phyloP scores from a whole-genome alignment of 2,888 invertebrate species.

The Drosophila phalerata region DNA sequence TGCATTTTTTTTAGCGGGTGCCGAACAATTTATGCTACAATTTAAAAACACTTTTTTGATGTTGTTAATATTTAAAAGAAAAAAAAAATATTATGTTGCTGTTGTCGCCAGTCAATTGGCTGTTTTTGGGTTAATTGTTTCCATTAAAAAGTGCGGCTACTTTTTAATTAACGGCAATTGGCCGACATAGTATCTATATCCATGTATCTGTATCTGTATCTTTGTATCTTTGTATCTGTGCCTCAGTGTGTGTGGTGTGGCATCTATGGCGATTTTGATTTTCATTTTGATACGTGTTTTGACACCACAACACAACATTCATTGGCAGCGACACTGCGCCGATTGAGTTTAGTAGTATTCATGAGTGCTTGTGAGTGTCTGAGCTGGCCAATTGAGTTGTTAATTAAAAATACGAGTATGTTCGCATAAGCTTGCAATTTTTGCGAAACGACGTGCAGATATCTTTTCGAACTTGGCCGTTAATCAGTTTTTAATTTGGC shows the following conservation, averaged over 20 bases:
- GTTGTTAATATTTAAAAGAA: constrained; percentile 42
- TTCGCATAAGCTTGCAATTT: constrained; percentile 38
- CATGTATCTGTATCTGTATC: constrained; percentile 37
- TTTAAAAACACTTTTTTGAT: constrained; percentile 28
- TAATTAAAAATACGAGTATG: constrained; percentile 68
- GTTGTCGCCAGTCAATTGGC: constrained; percentile 69
- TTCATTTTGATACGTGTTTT: constrained; percentile 78
- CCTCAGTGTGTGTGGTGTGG: constrained; percentile 30
- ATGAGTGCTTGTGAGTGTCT: constrained; percentile 42
- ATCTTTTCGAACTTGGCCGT: constrained; percentile 32
- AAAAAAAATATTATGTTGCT: constrained; percentile 32
- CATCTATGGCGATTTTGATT: constrained; percentile 65
- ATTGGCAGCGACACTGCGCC: constrained; percentile 4
- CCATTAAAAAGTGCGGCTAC: constrained; percentile 78
- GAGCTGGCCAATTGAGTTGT: constrained; percentile 71
- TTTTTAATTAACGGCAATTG: constrained; percentile 80
- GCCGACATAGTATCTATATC: constrained; percentile 49
- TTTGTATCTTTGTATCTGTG: constrained; percentile 29
- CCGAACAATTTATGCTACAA: constrained; percentile 53
- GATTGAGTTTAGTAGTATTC: constrained; percentile 26
- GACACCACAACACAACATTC: constrained; percentile 60
- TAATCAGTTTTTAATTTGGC: constrained; percentile 61
- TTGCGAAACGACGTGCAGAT: constrained; percentile 58
- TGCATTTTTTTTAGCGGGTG: constrained; percentile 16
- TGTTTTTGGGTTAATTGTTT: constrained; percentile 81